Evolutionary conservation across 2,797 vertebrate species (phyloP).

Genomic region (Danio tinwini): DNA sequence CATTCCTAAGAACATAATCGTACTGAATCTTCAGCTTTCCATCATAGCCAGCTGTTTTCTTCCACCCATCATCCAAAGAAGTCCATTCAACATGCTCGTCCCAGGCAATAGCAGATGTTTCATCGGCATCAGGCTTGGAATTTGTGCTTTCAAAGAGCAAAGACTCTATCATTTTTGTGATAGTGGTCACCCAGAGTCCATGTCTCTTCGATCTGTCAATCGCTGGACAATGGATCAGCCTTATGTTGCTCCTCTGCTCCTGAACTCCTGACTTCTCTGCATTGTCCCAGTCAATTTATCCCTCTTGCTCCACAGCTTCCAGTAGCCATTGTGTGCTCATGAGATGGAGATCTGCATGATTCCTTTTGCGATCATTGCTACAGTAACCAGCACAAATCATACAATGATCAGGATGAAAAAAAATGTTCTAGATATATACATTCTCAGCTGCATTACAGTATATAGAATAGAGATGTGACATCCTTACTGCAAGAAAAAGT

Average conservation of each 20-base stretch:
- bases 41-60: no score
- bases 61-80: no score
- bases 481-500: no score
- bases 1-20: no score
- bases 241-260: neutral
- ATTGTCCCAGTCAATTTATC: no score
- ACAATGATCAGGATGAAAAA: neutral
- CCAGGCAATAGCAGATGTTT: constrained; percentile 5
- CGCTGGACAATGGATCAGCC: neutral
- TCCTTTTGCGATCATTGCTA: neutral
- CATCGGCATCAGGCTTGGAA: neutral
- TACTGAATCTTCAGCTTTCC: no score
- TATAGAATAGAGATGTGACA: no score
- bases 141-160: neutral
- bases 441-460: no score
- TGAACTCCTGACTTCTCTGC: neutral
- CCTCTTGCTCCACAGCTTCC: neutral
- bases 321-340: neutral
- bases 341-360: neutral
- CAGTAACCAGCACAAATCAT: no score
- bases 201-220: neutral
- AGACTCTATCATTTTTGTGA: neutral
- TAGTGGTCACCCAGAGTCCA: neutral
- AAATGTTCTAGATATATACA: neutral
- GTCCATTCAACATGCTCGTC: no score